phyloP scores from a whole-genome alignment of 2,797 vertebrate genomes.

The Saguinus oedipus region DNA sequence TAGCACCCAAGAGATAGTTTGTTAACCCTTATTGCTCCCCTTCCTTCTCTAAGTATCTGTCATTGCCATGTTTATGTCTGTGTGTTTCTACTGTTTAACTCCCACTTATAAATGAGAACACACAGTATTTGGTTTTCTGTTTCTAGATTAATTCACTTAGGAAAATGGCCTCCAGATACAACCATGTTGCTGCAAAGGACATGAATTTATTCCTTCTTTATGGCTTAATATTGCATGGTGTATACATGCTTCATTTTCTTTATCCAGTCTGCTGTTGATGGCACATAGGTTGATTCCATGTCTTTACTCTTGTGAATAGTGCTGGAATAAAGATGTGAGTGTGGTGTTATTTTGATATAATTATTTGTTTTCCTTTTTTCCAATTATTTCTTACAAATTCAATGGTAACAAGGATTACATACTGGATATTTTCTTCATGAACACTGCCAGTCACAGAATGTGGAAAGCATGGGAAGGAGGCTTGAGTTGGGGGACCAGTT shows the following conservation, averaged over 20 bases:
- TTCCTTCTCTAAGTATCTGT: background rate
- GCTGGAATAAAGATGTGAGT: background rate
- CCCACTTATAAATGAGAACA: background rate
- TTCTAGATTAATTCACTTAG: background rate
- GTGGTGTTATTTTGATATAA: background rate
- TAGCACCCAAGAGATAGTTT: background rate
- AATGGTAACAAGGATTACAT: background rate
- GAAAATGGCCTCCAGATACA: background rate
- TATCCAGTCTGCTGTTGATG: background rate
- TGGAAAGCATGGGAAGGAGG: background rate
- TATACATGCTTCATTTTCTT: background rate
- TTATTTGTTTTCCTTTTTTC: background rate
- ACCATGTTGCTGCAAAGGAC: background rate
- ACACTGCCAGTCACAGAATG: background rate
- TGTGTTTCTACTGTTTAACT: background rate
- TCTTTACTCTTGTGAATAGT: no score
- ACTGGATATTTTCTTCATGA: background rate
- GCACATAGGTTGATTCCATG: no score
- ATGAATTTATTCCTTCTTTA: background rate
- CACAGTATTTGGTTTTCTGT: background rate
- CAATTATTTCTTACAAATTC: constrained; percentile 42
- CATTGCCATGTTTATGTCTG: background rate
- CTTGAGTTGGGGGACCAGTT: background rate
- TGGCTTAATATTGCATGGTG: background rate
- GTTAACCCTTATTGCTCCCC: background rate